Conservation (phyloP, 2,113 vertebrate genomes). For the Murina feae region DNA sequence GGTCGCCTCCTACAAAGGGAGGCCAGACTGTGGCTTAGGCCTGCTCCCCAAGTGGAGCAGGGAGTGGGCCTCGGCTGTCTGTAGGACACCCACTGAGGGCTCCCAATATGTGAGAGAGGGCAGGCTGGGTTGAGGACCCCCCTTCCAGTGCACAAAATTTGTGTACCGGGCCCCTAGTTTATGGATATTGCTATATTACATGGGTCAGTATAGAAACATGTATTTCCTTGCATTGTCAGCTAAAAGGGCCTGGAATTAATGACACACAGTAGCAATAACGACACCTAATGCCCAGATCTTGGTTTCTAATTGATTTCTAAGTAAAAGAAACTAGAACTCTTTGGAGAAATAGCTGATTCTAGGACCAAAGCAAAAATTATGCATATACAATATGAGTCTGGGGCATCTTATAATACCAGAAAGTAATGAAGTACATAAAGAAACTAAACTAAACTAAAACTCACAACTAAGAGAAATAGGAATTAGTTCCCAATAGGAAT, state of each 20-base stretch:
- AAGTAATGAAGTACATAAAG: background rate
- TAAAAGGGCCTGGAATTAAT: background rate
- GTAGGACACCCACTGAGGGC: no score
- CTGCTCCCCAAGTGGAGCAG: no score
- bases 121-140: no score
- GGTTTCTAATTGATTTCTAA: constrained; percentile 10
- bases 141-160: no score
- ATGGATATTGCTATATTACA: background rate
- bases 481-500: background rate
- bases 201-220: background rate
- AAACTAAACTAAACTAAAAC: background rate
- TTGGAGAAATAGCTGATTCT: background rate
- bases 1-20: no score
- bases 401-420: background rate
- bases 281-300: background rate
- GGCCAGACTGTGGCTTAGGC: no score
- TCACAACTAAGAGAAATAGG: background rate
- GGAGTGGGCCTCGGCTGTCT: no score
- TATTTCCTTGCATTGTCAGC: background rate
- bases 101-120: no score
- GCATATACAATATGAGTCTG: background rate
- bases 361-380: background rate
- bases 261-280: background rate
- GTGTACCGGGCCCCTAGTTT: no score
- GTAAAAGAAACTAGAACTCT: background rate